Evolutionary conservation across 2,888 invertebrate genomes (phyloP), one percentile per base, ranked within the genome.

Genomic region (Oligia latruncula): DNA sequence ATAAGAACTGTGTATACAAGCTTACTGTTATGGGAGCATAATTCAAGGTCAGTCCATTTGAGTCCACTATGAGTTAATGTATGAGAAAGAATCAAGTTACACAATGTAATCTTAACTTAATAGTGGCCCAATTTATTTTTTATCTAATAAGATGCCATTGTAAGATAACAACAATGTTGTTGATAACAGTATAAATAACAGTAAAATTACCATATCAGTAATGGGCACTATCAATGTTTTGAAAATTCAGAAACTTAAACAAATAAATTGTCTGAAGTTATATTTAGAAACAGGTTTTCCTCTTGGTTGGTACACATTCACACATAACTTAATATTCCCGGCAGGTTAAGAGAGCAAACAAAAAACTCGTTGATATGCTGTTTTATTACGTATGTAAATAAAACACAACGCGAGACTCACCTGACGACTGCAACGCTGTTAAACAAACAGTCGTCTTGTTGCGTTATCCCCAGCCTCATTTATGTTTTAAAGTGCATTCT

Each of bases 281-380:
- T 75, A 77, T 60, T 70, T 71, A 75, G 67, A 77, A 75, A 46
- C 74, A 71, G 9, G 72, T 75, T 87, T 79, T 79, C 81, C 77
- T 78, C 67, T 76, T 80, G 15, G 20, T 60, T 65, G 52, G 13
- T 60, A 73, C 67, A 77, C 65, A 84, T 71, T 75, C 52, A 77
- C 29, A 46, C 77, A 6, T 46, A 73, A 71, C 52, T 79, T 82
- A 83, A 60, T 81, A 87, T 87, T 83, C 83, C 72, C 65, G 58
- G 73, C 78, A 77, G 77, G 82, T 60, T 79, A 80, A 15, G 67
- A 81, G 76, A 80, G 71, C 82, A 87, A 84, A 88, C 77, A 88
- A 89, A 85, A 89, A 82, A 80, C 81, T 81, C 70, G 85, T 87
- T 84, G 70, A 65, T 77, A 83, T 88, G 80, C 77, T 76, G 72